Percentiles rank a stretch among this genome's conserved stretches.
Evolutionary conservation across 2,113 vertebrate species (phyloP).

Genomic region (Carollia perspicillata): DNA sequence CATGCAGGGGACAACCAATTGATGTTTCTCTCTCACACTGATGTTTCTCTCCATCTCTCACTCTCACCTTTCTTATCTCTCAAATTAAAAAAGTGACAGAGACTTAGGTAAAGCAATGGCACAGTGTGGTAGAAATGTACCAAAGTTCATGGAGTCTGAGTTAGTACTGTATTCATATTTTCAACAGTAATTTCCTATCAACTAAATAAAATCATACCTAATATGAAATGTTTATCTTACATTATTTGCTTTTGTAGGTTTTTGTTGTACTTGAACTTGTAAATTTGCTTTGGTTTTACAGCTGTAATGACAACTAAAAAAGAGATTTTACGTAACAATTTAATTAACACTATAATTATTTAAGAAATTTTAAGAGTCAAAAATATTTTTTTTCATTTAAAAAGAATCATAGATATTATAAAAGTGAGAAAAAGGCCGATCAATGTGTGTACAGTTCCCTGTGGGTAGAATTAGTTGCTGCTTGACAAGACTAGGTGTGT

Average conservation of each 20-base stretch:
- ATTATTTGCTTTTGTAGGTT: neutral
- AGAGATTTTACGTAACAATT: neutral
- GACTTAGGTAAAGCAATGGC: no score
- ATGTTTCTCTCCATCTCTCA: no score
- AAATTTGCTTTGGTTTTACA: neutral
- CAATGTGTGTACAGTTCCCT: neutral
- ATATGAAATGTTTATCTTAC: neutral
- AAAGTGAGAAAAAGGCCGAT: neutral
- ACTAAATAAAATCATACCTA: neutral
- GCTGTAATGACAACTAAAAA: neutral
- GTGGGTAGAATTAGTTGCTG: neutral
- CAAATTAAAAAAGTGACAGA: neutral
- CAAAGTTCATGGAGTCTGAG: neutral
- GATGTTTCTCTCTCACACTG: no score
- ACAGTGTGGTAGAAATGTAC: no score
- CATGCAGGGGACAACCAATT: no score
- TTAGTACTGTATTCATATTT: neutral
- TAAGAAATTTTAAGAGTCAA: neutral
- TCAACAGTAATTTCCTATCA: no score
- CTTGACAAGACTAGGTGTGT: neutral
- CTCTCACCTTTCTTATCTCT: no score
- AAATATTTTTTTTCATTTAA: neutral
- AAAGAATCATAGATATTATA: neutral
- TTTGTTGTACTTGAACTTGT: neutral
- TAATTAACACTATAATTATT: neutral